These are phyloP conservation scores for Diachasma alloeum DNA, from an alignment of 1,140 invertebrate species.

Conservation along the genomic window DNA sequence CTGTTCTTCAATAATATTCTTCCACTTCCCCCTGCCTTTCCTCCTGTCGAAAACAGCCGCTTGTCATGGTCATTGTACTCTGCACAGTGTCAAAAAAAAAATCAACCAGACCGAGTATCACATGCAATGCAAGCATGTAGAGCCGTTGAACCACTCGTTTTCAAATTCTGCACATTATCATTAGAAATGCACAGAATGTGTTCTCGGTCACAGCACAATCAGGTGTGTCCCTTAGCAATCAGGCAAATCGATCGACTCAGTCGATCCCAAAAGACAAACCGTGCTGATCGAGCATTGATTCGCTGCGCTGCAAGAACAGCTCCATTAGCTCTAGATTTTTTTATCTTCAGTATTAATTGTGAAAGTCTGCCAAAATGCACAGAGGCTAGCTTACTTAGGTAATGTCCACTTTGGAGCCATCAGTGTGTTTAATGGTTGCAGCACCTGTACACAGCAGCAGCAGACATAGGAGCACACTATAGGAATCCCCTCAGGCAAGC, in stretches of 20 bases:
- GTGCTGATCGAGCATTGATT: neutral
- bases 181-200: slow-evolving; percentile 32
- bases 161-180: neutral
- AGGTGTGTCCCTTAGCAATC: too few relatives aligned
- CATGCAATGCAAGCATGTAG: slow-evolving; percentile 42
- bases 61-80: neutral
- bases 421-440: slow-evolving; percentile 71
- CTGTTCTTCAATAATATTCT: too few relatives aligned
- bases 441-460: slow-evolving; percentile 77
- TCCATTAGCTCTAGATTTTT: slow-evolving; percentile 3
- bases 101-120: slow-evolving; percentile 48
- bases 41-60: too few relatives aligned
- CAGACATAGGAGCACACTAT: slow-evolving; percentile 71
- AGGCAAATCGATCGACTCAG: too few relatives aligned
- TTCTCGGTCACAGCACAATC: slow-evolving; percentile 43
- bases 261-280: too few relatives aligned
- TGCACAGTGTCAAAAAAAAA: neutral
- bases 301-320: slow-evolving; percentile 10
- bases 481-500: slow-evolving; percentile 81
- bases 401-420: slow-evolving; percentile 46
- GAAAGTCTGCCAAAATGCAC: slow-evolving; percentile 15
- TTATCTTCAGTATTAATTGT: neutral
- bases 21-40: too few relatives aligned
- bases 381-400: slow-evolving; percentile 29
- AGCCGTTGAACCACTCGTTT: neutral